A percentile compares a stretch with the other conserved stretches of the same genome.
These are phyloP conservation scores for Achatina immaculata DNA, from an alignment of 1,140 invertebrate genomes.

Conservation along the genomic window DNA sequence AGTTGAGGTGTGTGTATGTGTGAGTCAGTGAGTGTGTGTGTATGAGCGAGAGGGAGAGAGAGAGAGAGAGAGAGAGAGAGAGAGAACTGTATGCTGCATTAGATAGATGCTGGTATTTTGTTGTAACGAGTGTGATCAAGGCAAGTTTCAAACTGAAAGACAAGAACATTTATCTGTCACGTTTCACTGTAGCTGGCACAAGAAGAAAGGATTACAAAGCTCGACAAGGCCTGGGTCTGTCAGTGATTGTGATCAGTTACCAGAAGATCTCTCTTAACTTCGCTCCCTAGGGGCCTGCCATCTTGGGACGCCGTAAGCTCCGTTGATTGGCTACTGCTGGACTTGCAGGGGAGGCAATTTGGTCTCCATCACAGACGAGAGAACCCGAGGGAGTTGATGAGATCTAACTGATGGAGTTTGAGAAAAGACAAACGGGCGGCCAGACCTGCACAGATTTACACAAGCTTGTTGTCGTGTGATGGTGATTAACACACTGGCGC, in stretches of 20 bases:
- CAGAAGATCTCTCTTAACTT: neutral
- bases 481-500: neutral
- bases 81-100: too few relatives aligned
- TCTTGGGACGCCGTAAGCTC: constrained; percentile 6
- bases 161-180: too few relatives aligned
- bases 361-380: neutral
- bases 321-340: constrained; percentile 28
- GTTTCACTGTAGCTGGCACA: too few relatives aligned
- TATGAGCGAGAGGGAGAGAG: too few relatives aligned
- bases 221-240: too few relatives aligned
- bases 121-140: too few relatives aligned
- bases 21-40: too few relatives aligned
- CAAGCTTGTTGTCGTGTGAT: neutral
- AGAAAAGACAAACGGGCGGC: neutral
- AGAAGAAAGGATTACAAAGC: too few relatives aligned
- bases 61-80: too few relatives aligned
- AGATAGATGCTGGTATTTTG: too few relatives aligned
- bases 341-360: constrained; percentile 25
- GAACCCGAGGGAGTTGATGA: neutral
- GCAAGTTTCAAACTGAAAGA: too few relatives aligned
- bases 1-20: too few relatives aligned
- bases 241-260: constrained; percentile 4
- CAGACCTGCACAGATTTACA: constrained; percentile 4
- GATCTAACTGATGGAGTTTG: neutral
- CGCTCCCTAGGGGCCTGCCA: constrained; percentile 13